Base-by-base conservation (phyloP, 2,113 vertebrate species). In the Hymenochirus boettgeri region DNA sequence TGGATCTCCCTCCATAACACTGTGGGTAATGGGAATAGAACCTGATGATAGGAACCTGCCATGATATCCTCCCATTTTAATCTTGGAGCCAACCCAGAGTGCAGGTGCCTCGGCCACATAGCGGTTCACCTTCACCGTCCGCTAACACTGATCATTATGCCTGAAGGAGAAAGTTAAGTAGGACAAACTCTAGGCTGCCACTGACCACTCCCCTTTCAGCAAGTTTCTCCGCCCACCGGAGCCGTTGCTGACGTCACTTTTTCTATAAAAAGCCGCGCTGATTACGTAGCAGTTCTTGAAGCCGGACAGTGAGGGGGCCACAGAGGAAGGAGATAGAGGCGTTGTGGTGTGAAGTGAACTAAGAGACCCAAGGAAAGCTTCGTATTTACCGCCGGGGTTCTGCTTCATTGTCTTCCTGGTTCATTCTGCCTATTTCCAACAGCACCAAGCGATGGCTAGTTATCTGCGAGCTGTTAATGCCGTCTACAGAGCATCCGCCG, bases 381-480 rank as follows among this genome's bases (percentile, higher is more conserved):
- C 27, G 11, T 39, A 5, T 2, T 12, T 27, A 1, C 15, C 4
- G 46, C 69, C 2, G 50, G 47, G 1, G 46, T 17, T 51, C 3
- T 37, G 55, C 54, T 2, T 22, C 61, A 12, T 46, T 12, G 27
- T 53, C 5, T 29, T 56, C 4, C 24, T 5, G 21, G 52, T 23
- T 7, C 7, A 17, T 5, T 2, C 2, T 11, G 6, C 1, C 18
- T 15, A 15, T 8, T 7, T 35, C 59, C 6, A 7, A 39, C 47
- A 58, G 8, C 6, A 13, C 15, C 2, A 35, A 35, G 31, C 15
- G 33, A 80, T 79, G 77, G 73, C 75, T 4, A 62, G 71, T 29
- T 77, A 73, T 71, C 71, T 74, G 67, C 70, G 73, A 62, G 71
- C 70, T 26, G 65, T 56, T 2, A 70, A 70, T 70, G 55, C 67